These are phyloP conservation scores for Harpalus rubripes DNA, from an alignment of 2,888 invertebrate genomes.

Conservation along the genomic window DNA sequence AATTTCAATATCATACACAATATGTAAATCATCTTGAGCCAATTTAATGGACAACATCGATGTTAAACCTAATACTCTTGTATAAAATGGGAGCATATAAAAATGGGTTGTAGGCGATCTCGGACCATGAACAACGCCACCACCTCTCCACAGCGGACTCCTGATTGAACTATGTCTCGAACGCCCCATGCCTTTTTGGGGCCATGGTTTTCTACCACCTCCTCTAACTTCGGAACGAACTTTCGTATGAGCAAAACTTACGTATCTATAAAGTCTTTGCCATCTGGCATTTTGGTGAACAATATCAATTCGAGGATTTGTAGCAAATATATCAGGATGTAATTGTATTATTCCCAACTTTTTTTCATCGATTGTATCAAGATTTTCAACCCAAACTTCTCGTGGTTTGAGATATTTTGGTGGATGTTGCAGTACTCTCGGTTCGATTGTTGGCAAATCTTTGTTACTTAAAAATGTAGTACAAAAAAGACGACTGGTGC, in stretches of 20 bases:
- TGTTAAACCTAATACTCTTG: slow-evolving; percentile 89
- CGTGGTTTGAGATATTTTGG: slow-evolving; percentile 82
- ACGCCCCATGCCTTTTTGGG: slow-evolving; percentile 94
- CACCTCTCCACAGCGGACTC: slow-evolving; percentile 91
- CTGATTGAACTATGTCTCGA: slow-evolving; percentile 96
- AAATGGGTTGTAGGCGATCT: slow-evolving; percentile 94
- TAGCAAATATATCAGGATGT: slow-evolving; percentile 93
- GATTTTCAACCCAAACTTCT: slow-evolving; percentile 93
- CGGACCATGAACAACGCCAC: slow-evolving; percentile 94
- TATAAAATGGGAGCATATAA: slow-evolving; percentile 93
- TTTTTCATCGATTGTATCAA: slow-evolving; percentile 86
- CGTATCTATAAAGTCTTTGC: slow-evolving; percentile 90
- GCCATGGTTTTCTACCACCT: slow-evolving; percentile 97
- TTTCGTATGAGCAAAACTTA: slow-evolving; percentile 89
- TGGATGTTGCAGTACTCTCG: slow-evolving; percentile 78
- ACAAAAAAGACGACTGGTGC: slow-evolving; percentile 33
- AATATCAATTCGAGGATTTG: slow-evolving; percentile 91
- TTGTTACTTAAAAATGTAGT: slow-evolving; percentile 41
- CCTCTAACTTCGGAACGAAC: slow-evolving; percentile 92
- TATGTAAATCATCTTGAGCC: slow-evolving; percentile 96
- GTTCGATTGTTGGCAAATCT: slow-evolving; percentile 62
- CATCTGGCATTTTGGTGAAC: slow-evolving; percentile 92
- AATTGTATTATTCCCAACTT: slow-evolving; percentile 92
- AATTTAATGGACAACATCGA: slow-evolving; percentile 93
- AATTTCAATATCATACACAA: slow-evolving; percentile 92